Evolutionary conservation across 2,888 invertebrate genomes (phyloP), one percentile per base, ranked within the genome.

Genomic region (Melanargia galathea): DNA sequence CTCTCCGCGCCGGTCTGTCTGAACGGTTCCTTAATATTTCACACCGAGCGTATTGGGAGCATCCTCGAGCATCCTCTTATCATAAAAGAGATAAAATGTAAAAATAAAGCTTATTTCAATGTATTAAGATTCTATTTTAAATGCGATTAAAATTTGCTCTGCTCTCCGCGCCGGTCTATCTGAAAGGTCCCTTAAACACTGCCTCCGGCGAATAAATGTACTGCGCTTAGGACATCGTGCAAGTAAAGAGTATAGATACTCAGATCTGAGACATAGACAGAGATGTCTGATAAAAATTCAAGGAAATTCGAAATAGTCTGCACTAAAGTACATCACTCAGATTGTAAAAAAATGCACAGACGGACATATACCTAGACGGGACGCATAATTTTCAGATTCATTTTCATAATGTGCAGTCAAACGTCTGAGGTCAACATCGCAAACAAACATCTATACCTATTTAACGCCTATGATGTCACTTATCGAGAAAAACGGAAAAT

Each of bases 301-400:
- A 91, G 89, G 90, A 90, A 90, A 89, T 87, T 84, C 76, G 79
- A 84, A 81, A 83, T 77, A 83, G 85, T 89, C 84, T 89, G 90
- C 89, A 90, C 77, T 84, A 81, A 84, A 88, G 87, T 87, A 88
- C 87, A 87, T 86, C 80, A 79, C 75, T 78, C 83, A 86, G 82
- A 84, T 86, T 74, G 78, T 81, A 87, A 87, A 89, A 78, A 88
- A 90, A 90, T 90, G 90, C 89, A 87, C 82, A 87, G 88, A 87
- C 86, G 76, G 67, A 71, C 77, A 72, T 76, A 74, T 82, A 52
- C 33, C 52, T 52, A 79, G 82, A 86, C 79, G 69, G 76, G 76
- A 64, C 76, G 90, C 73, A 91, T 91, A 91, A 90, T 88, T 87
- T 89, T 88, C 74, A 89, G 83, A 89, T 89, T 85, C 83, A 89